Conservation (phyloP, 2,888 invertebrate species). For the Malachius bipustulatus region DNA sequence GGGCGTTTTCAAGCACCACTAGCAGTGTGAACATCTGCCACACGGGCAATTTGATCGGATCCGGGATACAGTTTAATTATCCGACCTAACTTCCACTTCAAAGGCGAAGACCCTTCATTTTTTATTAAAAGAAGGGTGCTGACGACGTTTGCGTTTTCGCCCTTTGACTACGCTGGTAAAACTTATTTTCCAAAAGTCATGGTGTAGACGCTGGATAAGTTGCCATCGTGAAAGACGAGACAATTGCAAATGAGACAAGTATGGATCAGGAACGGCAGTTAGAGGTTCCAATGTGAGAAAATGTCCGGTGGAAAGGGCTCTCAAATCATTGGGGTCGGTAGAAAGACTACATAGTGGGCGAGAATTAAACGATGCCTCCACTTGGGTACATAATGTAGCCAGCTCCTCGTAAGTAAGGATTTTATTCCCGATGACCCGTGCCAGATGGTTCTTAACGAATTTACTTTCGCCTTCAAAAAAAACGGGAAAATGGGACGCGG, state of each 20-base stretch:
- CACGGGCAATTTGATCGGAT: too few species aligned
- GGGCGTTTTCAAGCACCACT: too few species aligned
- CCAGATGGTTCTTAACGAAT: conserved; percentile 13
- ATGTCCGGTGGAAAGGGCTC: conserved; percentile 12
- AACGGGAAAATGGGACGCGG: conserved; percentile 14
- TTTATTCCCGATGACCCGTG: conserved; percentile 15
- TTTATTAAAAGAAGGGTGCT: too few species aligned
- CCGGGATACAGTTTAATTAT: too few species aligned
- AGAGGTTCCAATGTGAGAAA: conserved; percentile 6
- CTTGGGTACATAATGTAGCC: conserved; percentile 7
- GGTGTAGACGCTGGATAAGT: conserved; percentile 6
- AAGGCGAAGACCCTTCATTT: too few species aligned
- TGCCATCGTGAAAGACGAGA: conserved; percentile 7
- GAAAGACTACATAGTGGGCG: conserved; percentile 12
- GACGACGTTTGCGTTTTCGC: too few species aligned
- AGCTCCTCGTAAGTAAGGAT: conserved; percentile 15
- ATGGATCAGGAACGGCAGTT: background rate
- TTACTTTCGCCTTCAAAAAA: conserved; percentile 15
- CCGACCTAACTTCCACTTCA: too few species aligned
- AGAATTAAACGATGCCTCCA: conserved; percentile 14
- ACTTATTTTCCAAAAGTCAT: conserved; percentile 7
- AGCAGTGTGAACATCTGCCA: too few species aligned
- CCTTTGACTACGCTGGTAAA: too few species aligned
- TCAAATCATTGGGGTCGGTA: conserved; percentile 12
- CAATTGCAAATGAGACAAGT: background rate